These are phyloP conservation scores for Dendrocopos noguchii DNA, from an alignment of 2,113 vertebrate species.

Conservation along the genomic window DNA sequence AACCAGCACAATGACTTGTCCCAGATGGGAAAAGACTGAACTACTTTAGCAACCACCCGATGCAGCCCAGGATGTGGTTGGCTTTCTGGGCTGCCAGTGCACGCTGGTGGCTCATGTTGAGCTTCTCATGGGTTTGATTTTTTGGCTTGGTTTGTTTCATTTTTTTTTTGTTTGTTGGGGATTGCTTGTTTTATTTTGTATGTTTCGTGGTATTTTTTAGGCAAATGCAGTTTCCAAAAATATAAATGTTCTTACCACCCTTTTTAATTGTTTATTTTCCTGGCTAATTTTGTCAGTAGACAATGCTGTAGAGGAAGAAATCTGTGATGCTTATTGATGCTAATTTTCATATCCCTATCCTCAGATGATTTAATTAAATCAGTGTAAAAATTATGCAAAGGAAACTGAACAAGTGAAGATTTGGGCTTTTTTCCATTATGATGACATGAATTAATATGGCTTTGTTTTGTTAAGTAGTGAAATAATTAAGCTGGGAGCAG, in stretches of 20 bases:
- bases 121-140: background rate
- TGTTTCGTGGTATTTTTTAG: background rate
- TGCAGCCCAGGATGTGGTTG: no score
- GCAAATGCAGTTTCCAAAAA: background rate
- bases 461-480: background rate
- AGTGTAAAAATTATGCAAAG: background rate
- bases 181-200: background rate
- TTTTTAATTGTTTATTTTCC: background rate
- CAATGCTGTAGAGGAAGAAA: background rate
- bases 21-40: background rate
- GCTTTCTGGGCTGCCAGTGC: no score
- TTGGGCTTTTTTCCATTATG: rapidly evolving
- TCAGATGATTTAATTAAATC: background rate
- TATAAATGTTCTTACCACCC: background rate
- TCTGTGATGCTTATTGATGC: background rate
- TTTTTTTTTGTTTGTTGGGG: no score
- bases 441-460: background rate
- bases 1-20: background rate
- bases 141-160: background rate
- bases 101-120: no score
- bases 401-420: background rate
- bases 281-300: background rate
- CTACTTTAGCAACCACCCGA: no score
- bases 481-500: background rate
- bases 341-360: background rate